Evolutionary conservation across 2,113 vertebrate genomes (phyloP).

Genomic region (Butorides virescens): DNA sequence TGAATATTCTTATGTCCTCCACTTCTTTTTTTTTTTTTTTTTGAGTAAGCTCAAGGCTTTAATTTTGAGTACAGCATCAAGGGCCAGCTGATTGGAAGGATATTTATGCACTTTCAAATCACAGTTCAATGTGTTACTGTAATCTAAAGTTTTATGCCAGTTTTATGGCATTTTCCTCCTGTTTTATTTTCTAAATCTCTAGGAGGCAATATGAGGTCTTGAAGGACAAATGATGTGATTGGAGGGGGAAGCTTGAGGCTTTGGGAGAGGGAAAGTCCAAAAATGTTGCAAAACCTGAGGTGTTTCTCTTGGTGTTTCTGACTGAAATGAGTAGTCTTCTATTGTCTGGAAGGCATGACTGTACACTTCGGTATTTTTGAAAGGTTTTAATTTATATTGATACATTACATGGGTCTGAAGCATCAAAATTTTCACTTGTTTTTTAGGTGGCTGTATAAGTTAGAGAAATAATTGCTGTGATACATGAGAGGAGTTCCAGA

Average conservation of each 20-base stretch:
- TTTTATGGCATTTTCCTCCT: neutral
- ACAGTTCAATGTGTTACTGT: neutral
- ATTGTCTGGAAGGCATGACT: neutral
- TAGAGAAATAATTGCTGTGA: neutral
- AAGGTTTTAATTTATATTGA: neutral
- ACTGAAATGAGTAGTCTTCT: neutral
- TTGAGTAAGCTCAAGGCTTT: neutral
- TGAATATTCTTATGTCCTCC: neutral
- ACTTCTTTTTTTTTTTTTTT: too few species aligned
- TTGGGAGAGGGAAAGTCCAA: neutral
- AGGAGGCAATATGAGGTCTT: neutral
- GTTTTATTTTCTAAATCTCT: neutral
- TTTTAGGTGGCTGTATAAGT: neutral
- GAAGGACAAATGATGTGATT: neutral
- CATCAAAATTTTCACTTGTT: neutral
- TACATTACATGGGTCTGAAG: neutral
- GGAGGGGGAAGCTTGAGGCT: neutral
- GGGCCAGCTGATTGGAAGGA: neutral
- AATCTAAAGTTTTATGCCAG: neutral
- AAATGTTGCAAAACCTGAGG: neutral
- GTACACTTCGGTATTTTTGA: neutral
- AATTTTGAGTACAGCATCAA: neutral
- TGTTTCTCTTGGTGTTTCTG: neutral
- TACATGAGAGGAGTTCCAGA: neutral
- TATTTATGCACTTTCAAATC: neutral